These are phyloP conservation scores for Branchinecta sandiegonensis DNA, from an alignment of 2,888 invertebrate genomes.

Conservation along the genomic window DNA sequence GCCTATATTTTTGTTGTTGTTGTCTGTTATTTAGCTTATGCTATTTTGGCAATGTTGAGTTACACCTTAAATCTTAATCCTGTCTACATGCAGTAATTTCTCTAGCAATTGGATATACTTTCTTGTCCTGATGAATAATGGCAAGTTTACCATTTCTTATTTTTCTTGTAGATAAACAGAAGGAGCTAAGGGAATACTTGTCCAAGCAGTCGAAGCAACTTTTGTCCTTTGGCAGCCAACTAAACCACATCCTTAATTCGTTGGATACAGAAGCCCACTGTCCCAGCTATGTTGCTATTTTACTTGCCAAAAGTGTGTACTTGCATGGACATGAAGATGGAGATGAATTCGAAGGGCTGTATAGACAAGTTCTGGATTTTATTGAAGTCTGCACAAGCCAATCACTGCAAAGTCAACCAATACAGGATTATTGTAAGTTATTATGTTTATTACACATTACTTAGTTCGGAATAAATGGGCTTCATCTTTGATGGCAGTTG, in stretches of 20 bases:
- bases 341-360: slow-evolving; percentile 9
- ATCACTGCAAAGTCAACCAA: background rate
- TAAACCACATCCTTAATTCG: background rate
- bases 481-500: too few species aligned
- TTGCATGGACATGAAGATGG: background rate
- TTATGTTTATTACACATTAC: background rate
- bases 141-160: background rate
- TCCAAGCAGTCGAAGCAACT: background rate
- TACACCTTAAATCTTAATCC: too few species aligned
- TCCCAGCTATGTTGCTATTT: background rate
- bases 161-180: background rate
- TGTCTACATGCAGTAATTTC: too few species aligned
- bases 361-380: background rate
- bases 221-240: background rate
- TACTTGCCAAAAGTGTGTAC: background rate
- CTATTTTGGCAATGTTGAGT: too few species aligned
- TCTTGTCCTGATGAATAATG: too few species aligned
- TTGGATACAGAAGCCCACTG: slow-evolving; percentile 1
- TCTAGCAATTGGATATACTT: too few species aligned
- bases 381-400: background rate
- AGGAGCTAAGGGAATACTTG: slow-evolving; percentile 8
- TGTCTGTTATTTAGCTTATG: too few species aligned
- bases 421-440: background rate
- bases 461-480: too few species aligned
- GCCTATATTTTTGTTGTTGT: too few species aligned